phyloP scores from a whole-genome alignment of 1,140 invertebrate species.

The Berghia stephanieae region DNA sequence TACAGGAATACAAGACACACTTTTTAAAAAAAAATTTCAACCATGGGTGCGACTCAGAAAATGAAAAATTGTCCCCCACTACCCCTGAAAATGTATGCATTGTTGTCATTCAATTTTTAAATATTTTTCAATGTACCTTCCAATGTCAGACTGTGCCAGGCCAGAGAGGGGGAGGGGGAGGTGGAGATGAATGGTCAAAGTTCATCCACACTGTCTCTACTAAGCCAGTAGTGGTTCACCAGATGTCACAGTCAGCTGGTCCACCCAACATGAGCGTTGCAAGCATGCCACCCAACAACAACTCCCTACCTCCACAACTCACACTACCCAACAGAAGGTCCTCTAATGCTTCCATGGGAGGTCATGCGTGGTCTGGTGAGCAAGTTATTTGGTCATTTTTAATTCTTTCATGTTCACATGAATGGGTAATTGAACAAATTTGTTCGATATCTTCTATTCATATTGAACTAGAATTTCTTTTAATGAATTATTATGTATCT shows the following conservation, averaged over 20 bases:
- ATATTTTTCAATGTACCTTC: too few relatives aligned
- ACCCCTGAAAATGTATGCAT: too few relatives aligned
- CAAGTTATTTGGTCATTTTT: not conserved
- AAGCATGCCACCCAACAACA: not conserved
- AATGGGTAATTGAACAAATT: too few relatives aligned
- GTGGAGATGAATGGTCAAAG: constrained; percentile 23
- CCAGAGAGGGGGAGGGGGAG: constrained; percentile 8
- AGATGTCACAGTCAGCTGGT: not conserved
- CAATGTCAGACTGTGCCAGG: constrained; percentile 16
- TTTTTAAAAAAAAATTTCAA: too few relatives aligned
- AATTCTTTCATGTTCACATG: not conserved
- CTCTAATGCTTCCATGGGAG: not conserved
- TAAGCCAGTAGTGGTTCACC: not conserved
- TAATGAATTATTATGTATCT: too few relatives aligned
- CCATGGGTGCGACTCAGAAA: too few relatives aligned
- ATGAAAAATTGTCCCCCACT: too few relatives aligned
- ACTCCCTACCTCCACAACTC: constrained; percentile 22
- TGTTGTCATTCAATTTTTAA: too few relatives aligned
- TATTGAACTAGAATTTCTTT: too few relatives aligned
- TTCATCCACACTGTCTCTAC: constrained; percentile 22
- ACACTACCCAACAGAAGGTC: constrained; percentile 24
- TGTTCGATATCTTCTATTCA: too few relatives aligned
- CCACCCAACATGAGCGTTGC: constrained; percentile 31
- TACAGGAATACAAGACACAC: too few relatives aligned
- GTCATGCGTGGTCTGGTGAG: constrained; percentile 18